Conservation (phyloP, 1,140 invertebrate species). For the Macrobrachium nipponense region DNA sequence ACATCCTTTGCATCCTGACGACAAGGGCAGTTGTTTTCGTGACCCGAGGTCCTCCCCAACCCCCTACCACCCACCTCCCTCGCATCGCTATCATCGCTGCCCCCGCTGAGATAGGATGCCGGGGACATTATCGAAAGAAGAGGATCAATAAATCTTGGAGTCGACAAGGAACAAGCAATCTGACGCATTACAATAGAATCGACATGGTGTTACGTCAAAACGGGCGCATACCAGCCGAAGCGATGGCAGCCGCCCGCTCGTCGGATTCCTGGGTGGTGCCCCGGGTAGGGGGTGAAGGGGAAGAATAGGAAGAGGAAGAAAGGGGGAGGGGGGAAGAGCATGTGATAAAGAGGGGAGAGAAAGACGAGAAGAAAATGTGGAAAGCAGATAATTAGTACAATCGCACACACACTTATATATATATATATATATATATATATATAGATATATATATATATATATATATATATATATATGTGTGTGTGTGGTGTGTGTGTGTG, state of each 20-base stretch:
- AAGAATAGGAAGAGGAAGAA: not conserved
- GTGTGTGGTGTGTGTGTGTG: no score
- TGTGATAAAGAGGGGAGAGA: not conserved
- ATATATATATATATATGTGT: slow-evolving; percentile 1
- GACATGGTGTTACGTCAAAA: slow-evolving; percentile 33
- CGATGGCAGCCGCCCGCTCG: slow-evolving; percentile 18
- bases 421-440: slow-evolving; percentile 1
- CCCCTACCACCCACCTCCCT: no score
- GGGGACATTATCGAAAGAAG: slow-evolving; percentile 26
- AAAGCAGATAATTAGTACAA: no score
- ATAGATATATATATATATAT: slow-evolving; percentile 5
- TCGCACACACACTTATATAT: not conserved
- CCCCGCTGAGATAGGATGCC: slow-evolving; percentile 2
- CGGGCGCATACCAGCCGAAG: slow-evolving; percentile 30
- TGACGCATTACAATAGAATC: slow-evolving; percentile 51
- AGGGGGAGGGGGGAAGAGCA: not conserved
- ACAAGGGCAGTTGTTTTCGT: no score
- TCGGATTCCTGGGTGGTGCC: not conserved
- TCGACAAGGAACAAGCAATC: slow-evolving; percentile 45
- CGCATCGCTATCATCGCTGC: no score
- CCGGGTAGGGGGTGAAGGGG: not conserved
- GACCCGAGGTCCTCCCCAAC: not conserved
- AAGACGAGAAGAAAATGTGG: not conserved
- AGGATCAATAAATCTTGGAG: slow-evolving; percentile 43
- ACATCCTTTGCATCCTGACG: no score